These are phyloP conservation scores for Bruchidius siliquastri DNA, from an alignment of 2,888 invertebrate species.

Conservation along the genomic window DNA sequence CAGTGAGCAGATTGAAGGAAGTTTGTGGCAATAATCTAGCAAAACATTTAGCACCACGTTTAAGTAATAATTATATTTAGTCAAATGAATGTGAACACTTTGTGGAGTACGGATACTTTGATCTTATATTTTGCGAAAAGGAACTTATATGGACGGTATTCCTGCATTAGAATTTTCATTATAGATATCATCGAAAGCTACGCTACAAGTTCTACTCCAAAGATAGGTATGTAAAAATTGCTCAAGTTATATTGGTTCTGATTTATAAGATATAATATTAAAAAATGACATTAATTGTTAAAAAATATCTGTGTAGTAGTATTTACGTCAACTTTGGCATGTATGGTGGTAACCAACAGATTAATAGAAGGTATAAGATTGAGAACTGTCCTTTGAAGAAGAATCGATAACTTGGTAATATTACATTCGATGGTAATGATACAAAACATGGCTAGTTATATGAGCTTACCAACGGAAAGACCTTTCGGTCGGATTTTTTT, in stretches of 20 bases:
- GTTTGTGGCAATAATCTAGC: neutral
- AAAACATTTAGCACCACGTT: neutral
- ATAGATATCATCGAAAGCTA: neutral
- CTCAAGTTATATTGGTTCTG: neutral
- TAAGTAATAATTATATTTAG: neutral
- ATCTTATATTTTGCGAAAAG: neutral
- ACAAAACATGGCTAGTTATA: no score
- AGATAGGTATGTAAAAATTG: neutral
- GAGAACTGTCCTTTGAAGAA: neutral
- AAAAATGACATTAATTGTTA: neutral
- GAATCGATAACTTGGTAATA: no score
- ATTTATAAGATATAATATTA: neutral
- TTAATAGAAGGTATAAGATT: neutral
- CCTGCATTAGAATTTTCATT: neutral
- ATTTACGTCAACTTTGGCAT: neutral
- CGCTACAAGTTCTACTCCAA: neutral
- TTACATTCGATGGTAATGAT: no score
- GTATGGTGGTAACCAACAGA: neutral
- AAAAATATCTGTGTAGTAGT: neutral
- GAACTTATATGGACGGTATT: neutral
- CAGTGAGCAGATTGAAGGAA: neutral
- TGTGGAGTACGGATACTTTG: neutral
- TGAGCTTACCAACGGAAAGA: no score
- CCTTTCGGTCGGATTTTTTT: no score
- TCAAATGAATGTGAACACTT: neutral